Base-by-base conservation (phyloP, 2,888 invertebrate genomes). In the Cheilosia grossa region DNA sequence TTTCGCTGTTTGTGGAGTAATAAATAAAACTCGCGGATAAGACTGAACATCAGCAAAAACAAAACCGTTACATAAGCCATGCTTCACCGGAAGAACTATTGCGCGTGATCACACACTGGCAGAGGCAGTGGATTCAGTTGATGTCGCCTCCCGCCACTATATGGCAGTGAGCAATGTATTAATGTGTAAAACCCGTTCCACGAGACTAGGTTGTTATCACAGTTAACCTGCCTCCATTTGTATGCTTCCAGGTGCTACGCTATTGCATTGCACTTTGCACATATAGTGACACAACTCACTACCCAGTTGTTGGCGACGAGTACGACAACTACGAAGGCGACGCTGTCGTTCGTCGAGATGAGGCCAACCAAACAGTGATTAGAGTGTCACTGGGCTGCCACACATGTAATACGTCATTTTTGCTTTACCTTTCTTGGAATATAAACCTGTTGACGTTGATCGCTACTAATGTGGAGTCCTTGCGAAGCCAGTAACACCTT, bases 141-240 rank as follows among this genome's bases (percentile, higher is more conserved):
- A 63, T 53, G 53, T 63, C 19, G 61, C 61, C 73, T 63, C 61
- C 73, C 53, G 73, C 73, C 72, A n/a, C 7, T 21, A 9, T 49
- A 72, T 61, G 27, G 61, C 72, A 30, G 37, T 44, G 53, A 53
- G 61, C n/a, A 72, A 53, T 61, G 53, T 61, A 19, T 17, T 63
- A 15, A 49, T 44, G 59, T 24, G 40, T 17, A 10, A 69, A 79
- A 79, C 79, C 40, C 51, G 79, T 79, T 83, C 56, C 63, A 33
- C 75, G 1, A 59, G 64, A 51, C 44, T 64, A 58, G 51, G 24
- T 63, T 70, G 81, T 70, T 70, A 70, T 64, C 75, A 64, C 63
- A 81, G 81, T 75, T 75, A 81, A 75, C 67, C 69, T 81, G 81
- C 75, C 74, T 19, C 49, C 58, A 58, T 27, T 27, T 79, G 33